Conservation (phyloP, 2,888 invertebrate species). For the Meghimatium bilineatum region DNA sequence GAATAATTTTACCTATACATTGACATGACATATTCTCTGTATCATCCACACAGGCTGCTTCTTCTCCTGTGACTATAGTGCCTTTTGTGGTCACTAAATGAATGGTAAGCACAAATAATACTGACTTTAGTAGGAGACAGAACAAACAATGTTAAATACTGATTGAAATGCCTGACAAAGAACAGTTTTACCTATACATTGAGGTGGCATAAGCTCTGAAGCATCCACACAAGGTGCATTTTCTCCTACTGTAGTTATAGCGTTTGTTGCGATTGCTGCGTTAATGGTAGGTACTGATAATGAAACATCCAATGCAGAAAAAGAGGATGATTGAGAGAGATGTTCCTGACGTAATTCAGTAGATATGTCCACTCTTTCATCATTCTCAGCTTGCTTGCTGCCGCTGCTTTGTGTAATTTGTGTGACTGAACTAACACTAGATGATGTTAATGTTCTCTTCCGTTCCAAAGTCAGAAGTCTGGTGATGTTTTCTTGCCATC, state of each 20-base stretch:
- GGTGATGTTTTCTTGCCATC: conserved; percentile 81
- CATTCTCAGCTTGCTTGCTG: background rate
- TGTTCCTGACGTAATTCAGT: background rate
- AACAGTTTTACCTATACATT: background rate
- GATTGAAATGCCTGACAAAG: background rate
- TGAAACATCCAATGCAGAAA: background rate
- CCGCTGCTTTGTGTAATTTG: background rate
- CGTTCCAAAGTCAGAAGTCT: conserved; percentile 67
- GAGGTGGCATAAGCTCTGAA: background rate
- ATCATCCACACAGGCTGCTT: background rate
- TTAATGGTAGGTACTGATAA: background rate
- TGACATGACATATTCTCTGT: background rate
- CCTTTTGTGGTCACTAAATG: background rate
- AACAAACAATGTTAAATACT: background rate
- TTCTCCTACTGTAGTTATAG: background rate
- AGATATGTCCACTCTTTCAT: background rate
- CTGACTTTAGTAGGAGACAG: no score
- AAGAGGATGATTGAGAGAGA: background rate
- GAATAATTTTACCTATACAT: background rate
- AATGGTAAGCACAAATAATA: background rate
- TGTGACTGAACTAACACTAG: background rate
- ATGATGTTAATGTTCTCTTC: conserved; percentile 30
- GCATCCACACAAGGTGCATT: background rate
- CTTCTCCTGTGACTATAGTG: background rate
- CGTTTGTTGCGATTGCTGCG: background rate